phyloP scores from a whole-genome alignment of 2,888 invertebrate species.

The Drosophila diplacantha region DNA sequence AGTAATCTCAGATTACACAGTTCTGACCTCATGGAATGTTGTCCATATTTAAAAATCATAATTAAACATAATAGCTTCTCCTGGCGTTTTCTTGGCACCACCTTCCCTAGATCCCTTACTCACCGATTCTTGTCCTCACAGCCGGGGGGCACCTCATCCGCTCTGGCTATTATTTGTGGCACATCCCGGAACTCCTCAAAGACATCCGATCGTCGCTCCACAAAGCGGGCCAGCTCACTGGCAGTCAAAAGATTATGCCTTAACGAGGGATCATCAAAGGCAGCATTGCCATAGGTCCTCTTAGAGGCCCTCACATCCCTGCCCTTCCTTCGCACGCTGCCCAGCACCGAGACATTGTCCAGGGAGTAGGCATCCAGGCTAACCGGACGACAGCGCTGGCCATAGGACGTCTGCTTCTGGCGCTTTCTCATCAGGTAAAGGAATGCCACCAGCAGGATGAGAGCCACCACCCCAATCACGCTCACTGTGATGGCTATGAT shows the following conservation, averaged over 20 bases:
- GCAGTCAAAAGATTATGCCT: slow-evolving; percentile 86
- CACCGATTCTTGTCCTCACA: slow-evolving; percentile 92
- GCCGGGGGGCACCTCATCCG: slow-evolving; percentile 90
- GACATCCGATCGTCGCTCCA: slow-evolving; percentile 84
- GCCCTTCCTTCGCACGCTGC: slow-evolving; percentile 86
- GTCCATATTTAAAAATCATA: not conserved
- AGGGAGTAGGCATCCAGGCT: slow-evolving; percentile 92
- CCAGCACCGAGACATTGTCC: slow-evolving; percentile 91
- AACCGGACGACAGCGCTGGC: slow-evolving; percentile 92
- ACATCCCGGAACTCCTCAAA: slow-evolving; percentile 89
- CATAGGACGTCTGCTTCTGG: slow-evolving; percentile 88
- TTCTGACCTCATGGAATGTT: not conserved
- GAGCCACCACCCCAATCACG: slow-evolving; percentile 87
- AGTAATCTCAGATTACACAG: slow-evolving; percentile 11
- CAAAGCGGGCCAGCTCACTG: slow-evolving; percentile 86
- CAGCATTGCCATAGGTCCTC: slow-evolving; percentile 92
- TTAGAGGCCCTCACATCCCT: slow-evolving; percentile 85
- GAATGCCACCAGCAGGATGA: slow-evolving; percentile 85
- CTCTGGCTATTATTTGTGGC: slow-evolving; percentile 86
- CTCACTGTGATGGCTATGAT: slow-evolving; percentile 90
- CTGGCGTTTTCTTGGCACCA: too few relatives aligned
- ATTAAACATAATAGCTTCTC: not conserved
- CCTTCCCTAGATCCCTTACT: slow-evolving; percentile 22
- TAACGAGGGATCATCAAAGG: slow-evolving; percentile 90
- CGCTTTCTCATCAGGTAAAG: slow-evolving; percentile 89